phyloP scores from a whole-genome alignment of 2,888 invertebrate genomes.

The Acanthosepion pharaonis region DNA sequence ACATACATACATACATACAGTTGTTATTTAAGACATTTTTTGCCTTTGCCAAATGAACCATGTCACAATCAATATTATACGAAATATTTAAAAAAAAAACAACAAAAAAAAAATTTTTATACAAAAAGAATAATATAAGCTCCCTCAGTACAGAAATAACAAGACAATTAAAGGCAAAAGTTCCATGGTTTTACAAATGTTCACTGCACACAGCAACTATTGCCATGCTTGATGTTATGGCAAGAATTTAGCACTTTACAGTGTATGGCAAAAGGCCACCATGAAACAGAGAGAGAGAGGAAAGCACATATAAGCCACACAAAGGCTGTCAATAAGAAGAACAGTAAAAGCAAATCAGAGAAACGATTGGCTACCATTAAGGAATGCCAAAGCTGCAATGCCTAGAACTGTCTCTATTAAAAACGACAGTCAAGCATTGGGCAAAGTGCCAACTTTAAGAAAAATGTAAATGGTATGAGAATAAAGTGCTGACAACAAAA shows the following conservation, averaged over 20 bases:
- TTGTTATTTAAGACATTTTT: background rate
- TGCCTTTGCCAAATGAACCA: background rate
- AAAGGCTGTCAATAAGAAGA: background rate
- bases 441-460: no score
- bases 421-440: no score
- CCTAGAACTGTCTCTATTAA: background rate
- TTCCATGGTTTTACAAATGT: background rate
- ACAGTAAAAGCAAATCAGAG: constrained; percentile 7
- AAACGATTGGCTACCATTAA: background rate
- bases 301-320: constrained; percentile 33
- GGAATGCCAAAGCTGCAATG: background rate
- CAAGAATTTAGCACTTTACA: background rate
- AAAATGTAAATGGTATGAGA: no score
- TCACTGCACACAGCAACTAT: background rate
- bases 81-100: background rate
- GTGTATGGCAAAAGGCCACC: background rate
- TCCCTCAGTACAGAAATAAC: background rate
- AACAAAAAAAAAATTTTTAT: background rate
- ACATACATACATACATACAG: background rate
- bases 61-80: background rate
- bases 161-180: background rate
- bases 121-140: background rate
- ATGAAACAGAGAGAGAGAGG: background rate
- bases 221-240: background rate
- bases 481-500: no score